phyloP scores from a whole-genome alignment of 2,797 vertebrate species.

The Malurus splendens region DNA sequence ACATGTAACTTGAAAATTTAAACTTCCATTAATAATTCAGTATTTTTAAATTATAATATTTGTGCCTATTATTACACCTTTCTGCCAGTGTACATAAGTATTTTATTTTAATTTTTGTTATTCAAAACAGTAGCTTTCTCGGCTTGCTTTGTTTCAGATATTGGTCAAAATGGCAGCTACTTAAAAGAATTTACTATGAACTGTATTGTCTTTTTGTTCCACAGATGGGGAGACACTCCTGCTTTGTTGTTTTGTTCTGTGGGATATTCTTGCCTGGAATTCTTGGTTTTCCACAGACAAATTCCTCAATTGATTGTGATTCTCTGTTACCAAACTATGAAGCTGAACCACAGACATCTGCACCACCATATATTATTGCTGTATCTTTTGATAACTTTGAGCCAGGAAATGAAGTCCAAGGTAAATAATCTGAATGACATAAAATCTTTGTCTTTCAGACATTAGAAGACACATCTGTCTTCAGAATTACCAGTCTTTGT shows the following conservation, averaged over 20 bases:
- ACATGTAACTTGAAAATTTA: neutral
- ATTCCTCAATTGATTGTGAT: conserved; percentile 61
- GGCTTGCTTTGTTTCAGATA: neutral
- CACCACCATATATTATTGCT: conserved; percentile 48
- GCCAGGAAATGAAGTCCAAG: conserved; percentile 54
- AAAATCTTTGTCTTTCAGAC: neutral
- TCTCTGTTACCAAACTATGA: conserved; percentile 54
- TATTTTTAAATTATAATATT: neutral
- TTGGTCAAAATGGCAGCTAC: neutral
- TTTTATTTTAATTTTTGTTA: neutral
- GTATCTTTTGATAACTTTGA: conserved; percentile 47
- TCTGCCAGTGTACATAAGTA: neutral
- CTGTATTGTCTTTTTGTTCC: neutral
- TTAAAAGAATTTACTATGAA: neutral
- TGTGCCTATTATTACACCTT: neutral
- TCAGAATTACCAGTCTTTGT: neutral
- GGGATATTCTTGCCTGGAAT: conserved; percentile 43
- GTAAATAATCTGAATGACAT: conserved; percentile 1
- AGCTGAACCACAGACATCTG: conserved; percentile 37
- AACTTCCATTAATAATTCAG: neutral
- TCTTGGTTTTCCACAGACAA: conserved; percentile 28
- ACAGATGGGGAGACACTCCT: conserved; percentile 34
- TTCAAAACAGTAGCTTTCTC: neutral
- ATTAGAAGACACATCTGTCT: neutral
- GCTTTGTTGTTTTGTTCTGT: conserved; percentile 38